Percentiles rank a stretch among this genome's conserved stretches.
phyloP scores from a whole-genome alignment of 2,888 invertebrate genomes.

The Synergus itoensis region DNA sequence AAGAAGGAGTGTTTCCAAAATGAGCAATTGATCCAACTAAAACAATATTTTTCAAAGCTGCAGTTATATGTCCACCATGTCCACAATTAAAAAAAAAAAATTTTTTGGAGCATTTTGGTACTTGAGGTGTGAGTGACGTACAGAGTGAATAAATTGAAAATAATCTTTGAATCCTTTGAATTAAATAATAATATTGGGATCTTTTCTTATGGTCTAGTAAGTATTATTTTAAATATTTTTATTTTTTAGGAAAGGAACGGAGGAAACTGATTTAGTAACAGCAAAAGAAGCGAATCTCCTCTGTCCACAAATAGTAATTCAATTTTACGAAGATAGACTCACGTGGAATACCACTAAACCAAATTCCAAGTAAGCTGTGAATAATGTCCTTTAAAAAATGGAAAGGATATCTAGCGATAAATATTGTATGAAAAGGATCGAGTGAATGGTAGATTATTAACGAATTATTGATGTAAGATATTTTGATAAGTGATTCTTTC shows the following conservation, averaged over 20 bases:
- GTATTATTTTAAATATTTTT: conserved; percentile 1
- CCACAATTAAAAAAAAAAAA: too few species aligned
- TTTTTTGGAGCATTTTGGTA: background rate
- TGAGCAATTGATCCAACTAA: too few species aligned
- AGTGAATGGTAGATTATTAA: background rate
- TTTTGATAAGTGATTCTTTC: conserved; percentile 5
- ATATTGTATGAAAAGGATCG: background rate
- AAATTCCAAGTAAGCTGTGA: conserved; percentile 54
- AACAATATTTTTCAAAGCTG: too few species aligned
- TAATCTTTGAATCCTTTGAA: too few species aligned
- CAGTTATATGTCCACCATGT: too few species aligned
- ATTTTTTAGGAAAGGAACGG: conserved; percentile 81
- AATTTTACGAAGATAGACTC: conserved; percentile 87
- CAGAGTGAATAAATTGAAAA: too few species aligned
- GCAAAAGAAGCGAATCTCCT: conserved; percentile 84
- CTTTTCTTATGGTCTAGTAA: background rate
- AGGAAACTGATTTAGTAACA: conserved; percentile 85
- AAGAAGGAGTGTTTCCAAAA: too few species aligned
- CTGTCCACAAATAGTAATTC: conserved; percentile 85
- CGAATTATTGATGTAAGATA: background rate
- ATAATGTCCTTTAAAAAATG: background rate
- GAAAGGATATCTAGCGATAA: background rate
- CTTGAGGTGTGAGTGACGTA: too few species aligned
- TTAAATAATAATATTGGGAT: too few species aligned
- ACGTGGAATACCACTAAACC: conserved; percentile 90